Evolutionary conservation across 1,140 invertebrate genomes (phyloP), one percentile per base, ranked within the genome.

Genomic region (Sminthurides bifidus): DNA sequence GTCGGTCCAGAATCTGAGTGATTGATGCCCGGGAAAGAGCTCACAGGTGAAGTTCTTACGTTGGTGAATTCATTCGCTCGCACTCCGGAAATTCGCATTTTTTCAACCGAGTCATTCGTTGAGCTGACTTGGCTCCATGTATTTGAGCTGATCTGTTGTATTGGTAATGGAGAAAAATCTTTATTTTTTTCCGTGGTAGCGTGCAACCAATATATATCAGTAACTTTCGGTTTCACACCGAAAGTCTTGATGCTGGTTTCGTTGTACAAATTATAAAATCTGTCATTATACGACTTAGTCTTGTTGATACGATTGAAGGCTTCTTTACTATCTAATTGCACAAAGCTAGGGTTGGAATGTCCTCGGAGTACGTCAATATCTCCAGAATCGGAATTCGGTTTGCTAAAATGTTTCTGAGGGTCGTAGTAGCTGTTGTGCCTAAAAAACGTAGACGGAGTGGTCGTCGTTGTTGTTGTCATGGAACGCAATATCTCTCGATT

Each of bases 401-500:
- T 56, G 19, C 43, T 62, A 41, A 55, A 55, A 37, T 60, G 52
- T 4, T 6, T 55, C 1, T 23, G 30, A 1, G 58, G 58, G 46
- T 60, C 40, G 23, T 49, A 60, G 24, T 48, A 35, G 30, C 30
- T 46, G 19, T 44, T 41, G 30, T 46, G 15, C 1, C 10, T 43
- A 27, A 45, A 60, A 30, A 55, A 54, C 3, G 45, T n/a, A 19
- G 27, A 14, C 23, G 30, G 30, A 12, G 51, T 30, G 17, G 30
- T 35, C 29, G 60, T 51, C 24, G 56, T 58, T 2, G 71, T 70
- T 2, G 68, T 68, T 0, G 74, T 74, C 0, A 74, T 71, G 0
- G 43, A 14, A 17, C 41, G 14, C 10, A 63, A 1, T 76, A 74
- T 84, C 79, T 87, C 85, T 83, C 74, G 86, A 75, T 75, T 65